These are phyloP conservation scores for Apocheima hispidaria DNA, from an alignment of 2,888 invertebrate species.

Conservation along the genomic window DNA sequence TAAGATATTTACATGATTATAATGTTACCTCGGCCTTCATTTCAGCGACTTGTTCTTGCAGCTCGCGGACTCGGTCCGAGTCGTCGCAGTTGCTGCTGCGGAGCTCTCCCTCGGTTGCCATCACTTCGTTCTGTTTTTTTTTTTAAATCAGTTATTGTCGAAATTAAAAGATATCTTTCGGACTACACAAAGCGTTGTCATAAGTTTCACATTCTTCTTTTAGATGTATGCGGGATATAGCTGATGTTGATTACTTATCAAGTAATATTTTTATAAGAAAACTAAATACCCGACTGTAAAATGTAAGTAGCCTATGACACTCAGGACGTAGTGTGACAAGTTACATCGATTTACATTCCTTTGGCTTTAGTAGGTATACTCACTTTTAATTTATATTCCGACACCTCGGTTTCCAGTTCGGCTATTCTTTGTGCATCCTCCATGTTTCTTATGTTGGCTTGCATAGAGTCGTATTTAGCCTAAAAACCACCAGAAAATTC, in stretches of 20 bases:
- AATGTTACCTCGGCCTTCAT: constrained; percentile 94
- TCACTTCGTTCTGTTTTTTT: constrained; percentile 98
- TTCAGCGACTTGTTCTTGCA: constrained; percentile 97
- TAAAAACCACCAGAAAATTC: constrained; percentile 51
- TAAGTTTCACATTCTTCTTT: no score
- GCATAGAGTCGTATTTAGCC: constrained; percentile 96
- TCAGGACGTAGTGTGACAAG: no score
- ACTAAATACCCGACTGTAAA: no score
- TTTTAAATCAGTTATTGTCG: no score
- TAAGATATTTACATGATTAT: not conserved
- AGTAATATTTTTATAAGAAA: no score
- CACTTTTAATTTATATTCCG: constrained; percentile 96
- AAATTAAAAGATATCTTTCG: no score
- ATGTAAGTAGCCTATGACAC: no score
- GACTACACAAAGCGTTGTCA: no score
- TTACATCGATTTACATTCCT: no score
- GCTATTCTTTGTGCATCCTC: constrained; percentile 97
- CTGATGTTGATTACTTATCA: no score
- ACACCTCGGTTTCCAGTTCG: constrained; percentile 96
- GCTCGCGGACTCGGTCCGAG: constrained; percentile 93
- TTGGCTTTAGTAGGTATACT: constrained; percentile 36
- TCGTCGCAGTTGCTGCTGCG: constrained; percentile 92
- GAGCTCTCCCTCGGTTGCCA: constrained; percentile 96
- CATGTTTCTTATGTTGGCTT: constrained; percentile 96
- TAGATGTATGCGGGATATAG: no score